A percentile compares a stretch with the other conserved stretches of the same genome.
These are phyloP conservation scores for Nycticorax nycticorax DNA, from an alignment of 2,113 vertebrate species.

Conservation along the genomic window DNA sequence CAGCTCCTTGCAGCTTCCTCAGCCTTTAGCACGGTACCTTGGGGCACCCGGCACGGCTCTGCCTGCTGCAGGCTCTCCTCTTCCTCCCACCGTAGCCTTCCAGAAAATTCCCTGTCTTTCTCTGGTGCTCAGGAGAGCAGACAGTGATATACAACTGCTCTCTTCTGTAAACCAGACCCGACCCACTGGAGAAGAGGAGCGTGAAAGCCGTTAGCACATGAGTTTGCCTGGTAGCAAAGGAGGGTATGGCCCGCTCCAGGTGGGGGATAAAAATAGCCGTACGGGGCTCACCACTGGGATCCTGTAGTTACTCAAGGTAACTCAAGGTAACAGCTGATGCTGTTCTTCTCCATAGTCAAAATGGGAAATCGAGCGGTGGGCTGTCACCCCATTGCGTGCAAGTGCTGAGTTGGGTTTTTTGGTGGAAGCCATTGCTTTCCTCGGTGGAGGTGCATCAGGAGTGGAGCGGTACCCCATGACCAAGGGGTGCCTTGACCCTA, in stretches of 20 bases:
- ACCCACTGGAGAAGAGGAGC: neutral
- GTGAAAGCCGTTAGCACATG: neutral
- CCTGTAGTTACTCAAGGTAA: neutral
- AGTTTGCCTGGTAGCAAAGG: neutral
- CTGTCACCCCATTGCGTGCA: fast-evolving
- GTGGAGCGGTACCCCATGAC: fast-evolving
- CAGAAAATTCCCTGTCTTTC: neutral
- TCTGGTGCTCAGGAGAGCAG: neutral
- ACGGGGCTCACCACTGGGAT: neutral
- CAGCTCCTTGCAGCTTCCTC: neutral
- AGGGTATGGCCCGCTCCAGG: neutral
- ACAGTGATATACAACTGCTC: neutral
- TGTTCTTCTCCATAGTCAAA: neutral
- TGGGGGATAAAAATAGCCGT: fast-evolving
- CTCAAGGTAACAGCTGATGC: too few relatives aligned
- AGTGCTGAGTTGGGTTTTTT: neutral
- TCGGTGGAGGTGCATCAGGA: neutral
- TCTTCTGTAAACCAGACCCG: neutral
- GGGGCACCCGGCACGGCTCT: fast-evolving
- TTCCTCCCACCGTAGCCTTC: neutral
- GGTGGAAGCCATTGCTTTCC: neutral
- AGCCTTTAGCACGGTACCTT: neutral
- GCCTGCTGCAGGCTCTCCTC: neutral
- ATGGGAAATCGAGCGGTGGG: neutral
- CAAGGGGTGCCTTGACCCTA: neutral